A percentile compares a stretch with the other conserved stretches of the same genome.
Evolutionary conservation across 2,113 vertebrate species (phyloP).

Genomic region (Gymnogyps californianus): DNA sequence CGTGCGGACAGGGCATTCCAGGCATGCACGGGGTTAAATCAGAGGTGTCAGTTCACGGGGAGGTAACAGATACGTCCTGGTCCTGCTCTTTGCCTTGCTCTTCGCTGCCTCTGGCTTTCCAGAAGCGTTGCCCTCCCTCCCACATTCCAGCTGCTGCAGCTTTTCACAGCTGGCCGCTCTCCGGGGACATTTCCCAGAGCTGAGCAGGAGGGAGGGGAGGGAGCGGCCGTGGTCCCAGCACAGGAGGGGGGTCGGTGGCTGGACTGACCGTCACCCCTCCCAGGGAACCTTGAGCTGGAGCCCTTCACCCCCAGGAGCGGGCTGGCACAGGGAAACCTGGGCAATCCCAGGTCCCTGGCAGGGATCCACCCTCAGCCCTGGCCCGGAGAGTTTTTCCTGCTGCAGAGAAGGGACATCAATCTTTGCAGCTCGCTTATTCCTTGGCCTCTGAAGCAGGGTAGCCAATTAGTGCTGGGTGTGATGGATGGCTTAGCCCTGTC

Average conservation of each 20-base stretch:
- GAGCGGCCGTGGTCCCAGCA: background rate
- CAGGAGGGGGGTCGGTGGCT: background rate
- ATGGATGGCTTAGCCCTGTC: slow-evolving; percentile 18
- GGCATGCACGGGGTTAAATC: slow-evolving; percentile 46
- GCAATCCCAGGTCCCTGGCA: slow-evolving; percentile 21
- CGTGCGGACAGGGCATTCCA: slow-evolving; percentile 54
- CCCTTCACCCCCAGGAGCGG: background rate
- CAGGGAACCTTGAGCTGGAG: background rate
- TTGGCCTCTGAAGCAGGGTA: slow-evolving; percentile 6
- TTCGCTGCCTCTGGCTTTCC: background rate
- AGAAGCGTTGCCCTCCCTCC: slow-evolving; percentile 34
- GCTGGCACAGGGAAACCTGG: background rate
- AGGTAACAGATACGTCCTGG: slow-evolving; percentile 61
- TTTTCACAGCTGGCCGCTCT: slow-evolving; percentile 63
- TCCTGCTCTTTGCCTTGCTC: background rate
- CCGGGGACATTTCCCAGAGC: slow-evolving; percentile 66
- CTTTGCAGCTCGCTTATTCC: slow-evolving; percentile 42
- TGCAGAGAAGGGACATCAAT: slow-evolving; percentile 5
- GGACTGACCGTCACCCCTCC: background rate
- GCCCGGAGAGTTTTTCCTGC: slow-evolving; percentile 8
- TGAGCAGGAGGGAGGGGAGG: background rate
- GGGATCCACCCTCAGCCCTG: slow-evolving; percentile 1
- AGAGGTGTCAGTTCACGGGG: slow-evolving; percentile 59
- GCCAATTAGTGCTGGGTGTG: slow-evolving; percentile 50
- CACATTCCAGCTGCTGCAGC: slow-evolving; percentile 71